Conservation (phyloP, 2,797 vertebrate species). For the Silurus lanzhouensis region DNA sequence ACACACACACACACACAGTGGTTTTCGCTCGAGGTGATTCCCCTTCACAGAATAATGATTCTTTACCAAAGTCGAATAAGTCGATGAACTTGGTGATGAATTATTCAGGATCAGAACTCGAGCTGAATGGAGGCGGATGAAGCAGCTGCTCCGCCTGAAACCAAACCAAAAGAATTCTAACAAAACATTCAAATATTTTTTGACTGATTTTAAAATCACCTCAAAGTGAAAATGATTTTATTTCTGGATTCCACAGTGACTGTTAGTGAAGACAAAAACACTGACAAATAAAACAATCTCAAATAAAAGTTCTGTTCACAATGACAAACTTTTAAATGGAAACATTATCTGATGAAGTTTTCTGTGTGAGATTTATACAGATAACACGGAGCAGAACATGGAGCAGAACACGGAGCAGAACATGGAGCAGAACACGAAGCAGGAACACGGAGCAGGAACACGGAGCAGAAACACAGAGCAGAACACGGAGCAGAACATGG, state of each 20-base stretch:
- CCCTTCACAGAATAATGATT: slow-evolving; percentile 41
- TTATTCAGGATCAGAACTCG: slow-evolving; percentile 42
- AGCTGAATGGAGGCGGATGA: not conserved
- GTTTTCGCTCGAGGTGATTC: slow-evolving; percentile 12
- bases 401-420: too few species aligned
- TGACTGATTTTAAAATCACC: not conserved
- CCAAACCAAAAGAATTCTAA: not conserved
- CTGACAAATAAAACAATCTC: not conserved
- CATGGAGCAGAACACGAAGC: too few species aligned
- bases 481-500: too few species aligned
- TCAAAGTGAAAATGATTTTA: not conserved
- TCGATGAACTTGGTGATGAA: slow-evolving; percentile 39
- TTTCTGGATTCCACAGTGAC: not conserved
- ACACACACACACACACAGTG: not conserved
- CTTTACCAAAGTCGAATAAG: slow-evolving; percentile 23
- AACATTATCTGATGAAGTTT: not conserved
- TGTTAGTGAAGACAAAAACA: too few species aligned
- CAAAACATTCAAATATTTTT: not conserved
- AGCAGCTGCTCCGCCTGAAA: too few species aligned
- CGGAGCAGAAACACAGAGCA: too few species aligned
- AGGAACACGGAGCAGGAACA: too few species aligned
- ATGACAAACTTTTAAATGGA: too few species aligned
- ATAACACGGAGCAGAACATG: too few species aligned
- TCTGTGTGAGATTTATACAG: too few species aligned
- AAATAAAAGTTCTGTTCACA: too few species aligned